These are phyloP conservation scores for Ypsolopha sequella DNA, from an alignment of 2,888 invertebrate genomes.

Conservation along the genomic window DNA sequence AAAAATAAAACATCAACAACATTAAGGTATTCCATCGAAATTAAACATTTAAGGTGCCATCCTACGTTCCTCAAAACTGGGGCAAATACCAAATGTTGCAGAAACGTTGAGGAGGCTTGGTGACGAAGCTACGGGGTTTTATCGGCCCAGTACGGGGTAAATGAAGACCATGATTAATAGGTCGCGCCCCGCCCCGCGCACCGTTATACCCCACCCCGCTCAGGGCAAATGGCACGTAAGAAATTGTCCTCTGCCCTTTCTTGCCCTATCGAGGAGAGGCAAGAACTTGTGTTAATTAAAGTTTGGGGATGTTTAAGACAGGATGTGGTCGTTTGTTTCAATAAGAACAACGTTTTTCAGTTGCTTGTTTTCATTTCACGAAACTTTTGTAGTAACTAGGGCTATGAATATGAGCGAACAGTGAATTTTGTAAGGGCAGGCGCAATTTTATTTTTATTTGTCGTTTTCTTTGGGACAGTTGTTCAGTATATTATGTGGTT, in stretches of 20 bases:
- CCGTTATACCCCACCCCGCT: constrained; percentile 17
- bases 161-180: constrained; percentile 41
- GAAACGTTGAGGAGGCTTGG: background rate
- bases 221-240: constrained; percentile 48
- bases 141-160: constrained; percentile 22
- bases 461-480: too few relatives aligned
- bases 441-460: background rate
- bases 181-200: constrained; percentile 16
- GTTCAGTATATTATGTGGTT: too few relatives aligned
- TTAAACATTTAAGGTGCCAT: too few relatives aligned
- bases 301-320: background rate
- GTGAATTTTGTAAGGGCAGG: too few relatives aligned
- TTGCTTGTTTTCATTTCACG: background rate
- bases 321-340: background rate
- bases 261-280: constrained; percentile 10
- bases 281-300: constrained; percentile 2
- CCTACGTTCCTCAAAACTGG: background rate
- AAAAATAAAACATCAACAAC: too few relatives aligned
- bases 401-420: too few relatives aligned
- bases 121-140: constrained; percentile 21
- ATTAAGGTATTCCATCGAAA: too few relatives aligned
- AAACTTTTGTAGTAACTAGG: too few relatives aligned
- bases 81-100: background rate
- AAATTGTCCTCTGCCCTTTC: constrained; percentile 39
- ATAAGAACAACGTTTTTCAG: background rate